Conservation (phyloP, 2,113 vertebrate genomes). For the Charina bottae region DNA sequence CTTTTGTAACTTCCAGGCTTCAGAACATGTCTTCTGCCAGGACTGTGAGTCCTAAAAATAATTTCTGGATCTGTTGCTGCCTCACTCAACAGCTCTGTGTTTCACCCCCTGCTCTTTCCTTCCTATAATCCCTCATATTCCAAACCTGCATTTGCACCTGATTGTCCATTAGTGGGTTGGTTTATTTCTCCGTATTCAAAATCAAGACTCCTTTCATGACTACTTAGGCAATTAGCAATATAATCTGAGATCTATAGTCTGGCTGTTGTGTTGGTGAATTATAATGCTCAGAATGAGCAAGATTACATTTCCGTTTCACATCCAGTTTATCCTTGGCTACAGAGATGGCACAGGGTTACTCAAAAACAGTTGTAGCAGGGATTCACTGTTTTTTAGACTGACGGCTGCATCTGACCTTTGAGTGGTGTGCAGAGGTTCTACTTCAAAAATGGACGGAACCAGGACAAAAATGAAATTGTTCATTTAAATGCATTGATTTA, state of each 20-base stretch:
- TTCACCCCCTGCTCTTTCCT: neutral
- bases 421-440: neutral
- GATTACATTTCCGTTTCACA: neutral
- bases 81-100: neutral
- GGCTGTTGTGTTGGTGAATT: neutral
- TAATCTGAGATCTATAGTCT: neutral
- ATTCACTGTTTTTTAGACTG: neutral
- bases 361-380: too few species aligned
- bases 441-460: neutral
- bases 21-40: constrained; percentile 7
- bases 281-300: neutral
- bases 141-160: neutral
- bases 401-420: neutral
- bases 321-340: neutral
- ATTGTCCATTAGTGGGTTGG: neutral
- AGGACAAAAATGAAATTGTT: neutral
- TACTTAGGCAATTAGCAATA: neutral
- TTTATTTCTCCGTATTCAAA: neutral
- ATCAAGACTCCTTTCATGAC: neutral
- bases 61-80: neutral
- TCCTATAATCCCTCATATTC: neutral
- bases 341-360: neutral
- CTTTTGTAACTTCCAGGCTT: constrained; percentile 16
- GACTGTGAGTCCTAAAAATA: constrained; percentile 26
- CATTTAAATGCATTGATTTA: neutral